These are phyloP conservation scores for Alces alces DNA, from an alignment of 2,113 vertebrate genomes.

Conservation along the genomic window DNA sequence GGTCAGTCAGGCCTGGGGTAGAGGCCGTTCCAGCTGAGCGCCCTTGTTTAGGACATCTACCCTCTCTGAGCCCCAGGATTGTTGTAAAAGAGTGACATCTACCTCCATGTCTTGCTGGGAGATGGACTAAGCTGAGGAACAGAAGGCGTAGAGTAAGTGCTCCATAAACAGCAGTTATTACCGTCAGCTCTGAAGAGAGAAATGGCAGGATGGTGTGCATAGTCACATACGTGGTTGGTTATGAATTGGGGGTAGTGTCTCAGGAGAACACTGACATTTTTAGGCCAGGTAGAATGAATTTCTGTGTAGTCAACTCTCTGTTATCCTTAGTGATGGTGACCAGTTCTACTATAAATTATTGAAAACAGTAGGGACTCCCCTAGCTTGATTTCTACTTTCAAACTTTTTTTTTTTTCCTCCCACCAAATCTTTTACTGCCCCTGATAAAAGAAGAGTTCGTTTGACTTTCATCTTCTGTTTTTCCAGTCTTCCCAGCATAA, in stretches of 20 bases:
- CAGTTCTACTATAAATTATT: neutral
- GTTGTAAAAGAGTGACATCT: neutral
- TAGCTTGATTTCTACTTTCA: neutral
- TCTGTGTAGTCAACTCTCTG: neutral
- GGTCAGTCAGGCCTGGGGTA: neutral
- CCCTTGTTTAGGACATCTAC: neutral
- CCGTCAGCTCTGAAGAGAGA: neutral
- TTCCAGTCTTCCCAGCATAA: neutral
- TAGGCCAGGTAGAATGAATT: neutral
- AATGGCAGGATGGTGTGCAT: neutral
- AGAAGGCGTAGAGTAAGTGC: neutral
- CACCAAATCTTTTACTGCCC: neutral
- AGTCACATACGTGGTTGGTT: neutral
- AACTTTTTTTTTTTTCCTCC: neutral
- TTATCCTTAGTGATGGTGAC: neutral
- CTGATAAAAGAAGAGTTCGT: neutral
- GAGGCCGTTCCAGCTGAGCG: neutral
- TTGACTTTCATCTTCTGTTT: constrained; percentile 33
- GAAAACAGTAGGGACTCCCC: neutral
- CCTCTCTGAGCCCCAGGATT: neutral
- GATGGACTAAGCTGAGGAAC: neutral
- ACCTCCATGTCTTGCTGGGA: neutral
- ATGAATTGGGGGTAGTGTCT: neutral
- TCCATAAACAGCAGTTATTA: neutral
- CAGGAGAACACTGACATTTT: neutral